Base-by-base conservation (phyloP, 2,797 vertebrate species). In the Sus cebifrons region DNA sequence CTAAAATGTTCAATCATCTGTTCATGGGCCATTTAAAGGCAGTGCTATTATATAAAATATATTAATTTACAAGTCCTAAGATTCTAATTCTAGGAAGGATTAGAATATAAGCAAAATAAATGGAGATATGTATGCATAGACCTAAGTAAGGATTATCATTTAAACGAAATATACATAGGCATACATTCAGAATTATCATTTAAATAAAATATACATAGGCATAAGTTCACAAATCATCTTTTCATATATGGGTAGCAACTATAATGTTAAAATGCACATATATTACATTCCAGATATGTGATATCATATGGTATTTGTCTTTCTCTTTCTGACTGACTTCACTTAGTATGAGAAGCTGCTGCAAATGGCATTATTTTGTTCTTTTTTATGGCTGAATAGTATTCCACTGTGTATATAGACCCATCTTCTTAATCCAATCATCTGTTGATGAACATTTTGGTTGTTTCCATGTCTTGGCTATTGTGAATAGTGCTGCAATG, bases 241-340 rank as follows among this genome's bases (percentile, higher is more conserved):
- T 90, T 88, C 6, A 65, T 89, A 90, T 75, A 83, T n/a, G 88
- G 85, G 64, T 56, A 40, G 17, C 2, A 82, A 32, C 6, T 56
- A 4, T 75, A 86, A n/a, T 62, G 44, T 91, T 89, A 95, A 94
- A 86, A 20, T 32, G 62, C 4, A 79, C 25, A 79, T 40, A 91
- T 36, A 36, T 36, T 36, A 36, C 36, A 36, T 36, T 36, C 36
- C 36, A 36, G 36, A 36, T 36, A 36, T 36, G 36, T 36, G 36
- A 36, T 36, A 36, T 36, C 36, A 36, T 36, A 36, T 36, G 36
- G 36, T 36, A 36, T 36, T 36, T 36, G 36, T 36, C 36, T 36
- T 36, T 36, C 36, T 36, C 36, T 36, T 36, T 36, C 36, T 36
- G 36, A 36, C 36, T 36, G 36, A 36, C 36, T 36, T 36, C 36